Conservation (phyloP, 1,140 invertebrate species). For the Steinernema feltiae region DNA sequence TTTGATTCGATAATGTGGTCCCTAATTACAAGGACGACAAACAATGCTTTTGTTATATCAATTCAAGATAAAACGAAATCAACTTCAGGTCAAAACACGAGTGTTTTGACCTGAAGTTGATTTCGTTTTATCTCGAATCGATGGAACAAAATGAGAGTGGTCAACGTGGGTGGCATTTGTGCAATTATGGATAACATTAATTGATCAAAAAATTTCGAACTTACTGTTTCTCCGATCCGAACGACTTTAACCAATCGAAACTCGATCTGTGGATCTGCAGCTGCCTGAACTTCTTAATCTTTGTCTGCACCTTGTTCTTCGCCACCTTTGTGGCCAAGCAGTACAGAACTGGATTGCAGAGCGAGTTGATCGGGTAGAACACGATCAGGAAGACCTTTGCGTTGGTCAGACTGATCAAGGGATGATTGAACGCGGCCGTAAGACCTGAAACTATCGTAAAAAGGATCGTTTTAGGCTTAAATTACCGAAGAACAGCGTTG, state of each 20-base stretch:
- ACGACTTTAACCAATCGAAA: background rate
- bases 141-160: no score
- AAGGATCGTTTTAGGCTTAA: background rate
- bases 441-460: slow-evolving; percentile 67
- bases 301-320: slow-evolving; percentile 1
- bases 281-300: slow-evolving; percentile 12
- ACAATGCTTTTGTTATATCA: background rate
- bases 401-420: slow-evolving; percentile 74
- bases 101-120: no score
- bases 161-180: no score
- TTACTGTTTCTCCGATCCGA: slow-evolving; percentile 5
- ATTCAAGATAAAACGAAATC: background rate
- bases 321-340: slow-evolving; percentile 79
- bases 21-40: no score
- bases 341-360: slow-evolving; percentile 83
- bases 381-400: slow-evolving; percentile 82
- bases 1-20: no score
- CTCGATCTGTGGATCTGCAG: slow-evolving; percentile 2
- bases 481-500: slow-evolving; percentile 80
- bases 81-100: background rate
- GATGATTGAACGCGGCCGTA: slow-evolving; percentile 71
- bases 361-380: slow-evolving; percentile 83
- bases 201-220: no score
- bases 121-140: no score
- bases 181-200: no score